Percentiles rank a stretch among this genome's conserved stretches.
Evolutionary conservation across 2,113 vertebrate species (phyloP).

Genomic region (Taxidea taxus): DNA sequence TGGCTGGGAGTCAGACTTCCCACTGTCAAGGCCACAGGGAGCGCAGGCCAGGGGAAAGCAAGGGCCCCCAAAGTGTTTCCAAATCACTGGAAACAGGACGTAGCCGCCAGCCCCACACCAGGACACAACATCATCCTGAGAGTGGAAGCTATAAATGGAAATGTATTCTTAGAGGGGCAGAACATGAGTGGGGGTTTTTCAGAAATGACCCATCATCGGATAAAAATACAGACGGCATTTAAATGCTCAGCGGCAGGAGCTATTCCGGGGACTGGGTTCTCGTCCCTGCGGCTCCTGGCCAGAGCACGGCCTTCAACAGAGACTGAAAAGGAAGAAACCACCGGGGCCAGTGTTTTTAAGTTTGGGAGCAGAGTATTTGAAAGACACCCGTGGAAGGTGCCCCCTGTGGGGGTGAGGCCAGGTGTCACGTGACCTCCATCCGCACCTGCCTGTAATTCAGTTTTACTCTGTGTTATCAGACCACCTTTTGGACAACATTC

Average conservation of each 20-base stretch:
- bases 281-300: constrained; percentile 42
- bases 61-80: neutral
- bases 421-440: neutral
- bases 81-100: constrained; percentile 51
- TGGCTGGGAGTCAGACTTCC: constrained; percentile 45
- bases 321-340: constrained; percentile 27
- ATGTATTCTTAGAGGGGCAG: constrained; percentile 67
- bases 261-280: constrained; percentile 58
- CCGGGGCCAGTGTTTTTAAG: neutral
- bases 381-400: neutral
- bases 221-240: constrained; percentile 72
- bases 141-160: constrained; percentile 65
- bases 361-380: neutral
- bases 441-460: neutral
- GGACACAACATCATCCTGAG: neutral
- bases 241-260: constrained; percentile 42
- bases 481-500: neutral
- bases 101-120: neutral
- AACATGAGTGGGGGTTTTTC: constrained; percentile 21
- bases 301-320: constrained; percentile 1
- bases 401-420: neutral
- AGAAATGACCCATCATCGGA: constrained; percentile 66
- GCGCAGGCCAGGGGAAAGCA: neutral
- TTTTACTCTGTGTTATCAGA: neutral
- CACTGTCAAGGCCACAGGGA: neutral